Base-by-base conservation (phyloP, 2,888 invertebrate species). In the Chrysolina haemoptera region DNA sequence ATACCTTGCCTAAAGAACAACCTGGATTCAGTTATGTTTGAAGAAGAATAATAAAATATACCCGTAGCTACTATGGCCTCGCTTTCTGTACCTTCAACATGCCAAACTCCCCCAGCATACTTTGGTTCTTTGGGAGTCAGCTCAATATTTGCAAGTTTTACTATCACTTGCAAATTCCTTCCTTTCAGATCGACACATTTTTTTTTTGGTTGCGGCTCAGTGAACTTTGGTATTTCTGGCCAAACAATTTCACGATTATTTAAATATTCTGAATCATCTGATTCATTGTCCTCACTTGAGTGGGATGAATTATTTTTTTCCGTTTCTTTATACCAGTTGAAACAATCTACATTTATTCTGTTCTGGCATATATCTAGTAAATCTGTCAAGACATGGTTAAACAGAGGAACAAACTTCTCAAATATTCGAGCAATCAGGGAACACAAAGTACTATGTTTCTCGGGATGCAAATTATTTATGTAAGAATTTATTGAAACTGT, bases 101-200 rank as follows among this genome's bases (percentile, higher is more conserved):
- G 53, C 53, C 53, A 53, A 11, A 53, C 18, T 18, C 53, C 53
- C 9, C 53, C 53, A 18, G 16, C 18, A 53, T 18, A 53, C 9
- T 20, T 53, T 18, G 53, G 53, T 53, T 53, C 53, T 53, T 53
- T 53, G 18, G 53, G 53, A 18, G 53, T 53, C 11, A 53, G 11
- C 16, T 53, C 53, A 53, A 53, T 53, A 18, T 53, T 53, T 53
- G 53, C 18, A 6, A 53, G 53, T 53, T 53, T 53, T 2, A 53
- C 53, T 18, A 53, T 53, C 16, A 53, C 53, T 18, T 53, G 53
- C 53, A 53, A 53, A 53, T 53, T 53, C 16, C 53, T 53, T 11
- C 53, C 53, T 18, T 16, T 53, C 53, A 53, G 1, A 53, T 53
- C 53, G 6, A 53, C 53, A 11, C 16, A 9, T 53, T 53, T 18